Conservation (phyloP, 2,888 invertebrate species). For the Orgyia antiqua region DNA sequence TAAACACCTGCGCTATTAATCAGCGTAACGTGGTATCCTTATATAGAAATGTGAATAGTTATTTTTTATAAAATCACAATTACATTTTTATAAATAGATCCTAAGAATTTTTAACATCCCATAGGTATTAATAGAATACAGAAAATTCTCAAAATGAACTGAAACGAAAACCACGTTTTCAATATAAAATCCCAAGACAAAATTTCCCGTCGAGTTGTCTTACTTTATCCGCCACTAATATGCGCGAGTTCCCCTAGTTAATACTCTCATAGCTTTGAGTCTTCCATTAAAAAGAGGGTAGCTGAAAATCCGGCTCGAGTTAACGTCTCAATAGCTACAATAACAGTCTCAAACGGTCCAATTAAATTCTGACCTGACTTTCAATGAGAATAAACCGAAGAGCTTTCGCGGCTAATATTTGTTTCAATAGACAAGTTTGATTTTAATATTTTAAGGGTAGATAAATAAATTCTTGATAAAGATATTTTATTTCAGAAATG, state of each 20-base stretch:
- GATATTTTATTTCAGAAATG: too few relatives aligned
- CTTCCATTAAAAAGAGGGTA: constrained; percentile 6
- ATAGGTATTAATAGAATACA: too few relatives aligned
- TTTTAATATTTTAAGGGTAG: too few relatives aligned
- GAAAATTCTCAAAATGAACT: background rate
- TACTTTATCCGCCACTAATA: background rate
- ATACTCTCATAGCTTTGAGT: constrained; percentile 2
- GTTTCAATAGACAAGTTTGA: too few relatives aligned
- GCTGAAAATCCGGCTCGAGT: constrained; percentile 14
- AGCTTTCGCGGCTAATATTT: constrained; percentile 4
- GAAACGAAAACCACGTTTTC: background rate
- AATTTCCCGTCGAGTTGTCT: background rate
- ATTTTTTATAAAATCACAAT: too few relatives aligned
- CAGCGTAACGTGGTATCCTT: too few relatives aligned
- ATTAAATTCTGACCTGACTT: constrained; percentile 25
- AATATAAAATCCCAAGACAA: background rate
- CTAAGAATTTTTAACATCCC: too few relatives aligned
- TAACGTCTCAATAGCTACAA: constrained; percentile 24
- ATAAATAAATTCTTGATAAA: too few relatives aligned
- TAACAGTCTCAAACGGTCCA: constrained; percentile 24
- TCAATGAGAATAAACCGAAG: constrained; percentile 9
- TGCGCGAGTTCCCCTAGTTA: background rate
- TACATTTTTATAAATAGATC: too few relatives aligned
- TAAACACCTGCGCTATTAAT: too few relatives aligned
- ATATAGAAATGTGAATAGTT: too few relatives aligned